phyloP scores from a whole-genome alignment of 2,888 invertebrate genomes.

The Lycaena phlaeas region DNA sequence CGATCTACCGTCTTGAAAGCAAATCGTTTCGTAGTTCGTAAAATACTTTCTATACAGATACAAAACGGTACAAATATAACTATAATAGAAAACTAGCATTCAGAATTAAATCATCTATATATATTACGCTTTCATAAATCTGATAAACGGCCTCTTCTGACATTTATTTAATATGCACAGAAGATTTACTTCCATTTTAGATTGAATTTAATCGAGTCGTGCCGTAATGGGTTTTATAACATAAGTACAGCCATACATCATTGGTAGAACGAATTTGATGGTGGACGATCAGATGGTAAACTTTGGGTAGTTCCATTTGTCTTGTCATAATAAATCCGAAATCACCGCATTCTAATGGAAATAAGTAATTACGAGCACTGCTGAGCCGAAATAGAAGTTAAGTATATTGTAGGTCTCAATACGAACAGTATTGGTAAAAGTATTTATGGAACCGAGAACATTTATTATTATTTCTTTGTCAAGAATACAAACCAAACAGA shows the following conservation, averaged over 20 bases:
- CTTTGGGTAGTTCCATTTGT: conserved; percentile 15
- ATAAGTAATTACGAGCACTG: conserved; percentile 3
- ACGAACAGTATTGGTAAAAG: no score
- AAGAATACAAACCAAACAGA: no score
- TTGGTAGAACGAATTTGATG: conserved; percentile 19
- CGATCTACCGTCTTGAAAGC: no score
- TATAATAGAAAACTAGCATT: background rate
- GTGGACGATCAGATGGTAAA: conserved; percentile 16
- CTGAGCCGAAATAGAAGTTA: no score
- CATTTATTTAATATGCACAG: conserved; percentile 65
- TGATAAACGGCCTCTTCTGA: conserved; percentile 40
- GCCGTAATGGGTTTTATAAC: conserved; percentile 51
- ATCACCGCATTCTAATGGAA: conserved; percentile 16
- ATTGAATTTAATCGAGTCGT: conserved; percentile 62
- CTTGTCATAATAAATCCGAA: conserved; percentile 20
- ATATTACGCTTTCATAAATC: conserved; percentile 39
- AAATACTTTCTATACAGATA: no score
- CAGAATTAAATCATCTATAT: background rate
- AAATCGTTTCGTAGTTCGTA: no score
- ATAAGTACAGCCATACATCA: conserved; percentile 24
- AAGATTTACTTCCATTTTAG: conserved; percentile 61
- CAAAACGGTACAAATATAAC: no score
- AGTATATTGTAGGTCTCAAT: no score
- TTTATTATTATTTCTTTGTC: no score
- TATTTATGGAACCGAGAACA: no score